Evolutionary conservation across 2,888 invertebrate species (phyloP).

Genomic region (Agonopterix alstromeriana): DNA sequence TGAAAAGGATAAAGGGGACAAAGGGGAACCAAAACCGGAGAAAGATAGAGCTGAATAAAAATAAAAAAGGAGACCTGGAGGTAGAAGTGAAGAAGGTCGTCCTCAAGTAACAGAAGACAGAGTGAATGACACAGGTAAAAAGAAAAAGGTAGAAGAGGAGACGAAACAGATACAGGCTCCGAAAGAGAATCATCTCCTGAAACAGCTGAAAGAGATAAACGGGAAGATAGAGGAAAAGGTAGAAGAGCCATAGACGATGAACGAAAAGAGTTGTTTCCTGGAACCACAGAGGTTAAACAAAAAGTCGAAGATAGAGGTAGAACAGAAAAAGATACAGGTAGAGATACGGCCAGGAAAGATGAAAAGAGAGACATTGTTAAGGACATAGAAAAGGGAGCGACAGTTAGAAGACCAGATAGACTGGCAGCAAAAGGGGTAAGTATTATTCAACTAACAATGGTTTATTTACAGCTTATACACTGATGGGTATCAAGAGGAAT

Average conservation of each 20-base stretch:
- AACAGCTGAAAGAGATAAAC: conserved; percentile 1
- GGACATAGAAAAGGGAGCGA: neutral
- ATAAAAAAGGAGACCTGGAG: neutral
- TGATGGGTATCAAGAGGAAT: no score
- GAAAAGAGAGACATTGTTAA: neutral
- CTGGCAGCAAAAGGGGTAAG: no score
- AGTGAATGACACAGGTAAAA: conserved; percentile 5
- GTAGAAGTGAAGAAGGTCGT: neutral
- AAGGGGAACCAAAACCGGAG: neutral
- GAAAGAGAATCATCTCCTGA: conserved; percentile 7
- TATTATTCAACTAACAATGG: no score
- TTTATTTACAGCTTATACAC: no score
- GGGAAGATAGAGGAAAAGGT: conserved; percentile 2
- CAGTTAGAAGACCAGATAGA: neutral
- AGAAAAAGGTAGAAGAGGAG: conserved; percentile 7
- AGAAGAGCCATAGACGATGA: neutral
- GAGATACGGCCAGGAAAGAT: neutral
- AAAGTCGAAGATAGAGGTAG: neutral
- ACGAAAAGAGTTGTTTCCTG: no score
- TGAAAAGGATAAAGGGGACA: neutral
- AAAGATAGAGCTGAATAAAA: neutral
- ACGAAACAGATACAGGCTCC: conserved; percentile 2
- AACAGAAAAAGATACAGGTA: neutral
- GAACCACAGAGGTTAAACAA: no score
- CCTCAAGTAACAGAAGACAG: neutral